phyloP scores from a whole-genome alignment of 2,113 vertebrate genomes.

The Semnornis frantzii region DNA sequence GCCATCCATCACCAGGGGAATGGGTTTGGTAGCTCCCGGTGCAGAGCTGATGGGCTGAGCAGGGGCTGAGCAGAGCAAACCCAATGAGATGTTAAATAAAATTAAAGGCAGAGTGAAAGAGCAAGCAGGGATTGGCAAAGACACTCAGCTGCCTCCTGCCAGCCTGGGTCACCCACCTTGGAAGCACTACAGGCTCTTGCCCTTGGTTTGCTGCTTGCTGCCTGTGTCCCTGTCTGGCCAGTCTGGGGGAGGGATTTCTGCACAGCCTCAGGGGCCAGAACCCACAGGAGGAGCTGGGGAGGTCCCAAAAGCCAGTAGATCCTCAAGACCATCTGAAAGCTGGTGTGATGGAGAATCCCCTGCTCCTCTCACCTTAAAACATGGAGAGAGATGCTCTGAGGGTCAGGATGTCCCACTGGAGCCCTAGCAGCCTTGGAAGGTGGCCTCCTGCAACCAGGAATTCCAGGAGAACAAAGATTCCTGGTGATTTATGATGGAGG shows the following conservation, averaged over 20 bases:
- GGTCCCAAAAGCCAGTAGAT: not conserved
- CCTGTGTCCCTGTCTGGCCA: not conserved
- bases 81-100: conserved; percentile 51
- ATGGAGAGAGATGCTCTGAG: not conserved
- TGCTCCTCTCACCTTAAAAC: not conserved
- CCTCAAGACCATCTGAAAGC: fast-evolving
- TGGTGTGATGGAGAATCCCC: not conserved
- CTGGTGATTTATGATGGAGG: conserved; percentile 20
- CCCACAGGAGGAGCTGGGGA: not conserved
- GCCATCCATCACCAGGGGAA: not conserved
- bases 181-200: not conserved
- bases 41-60: not conserved
- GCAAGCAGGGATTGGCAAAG: not conserved
- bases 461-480: not conserved
- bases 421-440: not conserved
- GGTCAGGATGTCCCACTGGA: not conserved
- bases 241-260: fast-evolving
- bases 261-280: fast-evolving
- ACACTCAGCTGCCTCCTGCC: not conserved
- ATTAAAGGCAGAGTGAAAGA: not conserved
- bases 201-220: not conserved
- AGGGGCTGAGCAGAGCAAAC: conserved; percentile 20
- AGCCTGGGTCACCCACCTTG: not conserved
- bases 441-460: fast-evolving
- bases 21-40: conserved; percentile 29